These are phyloP conservation scores for Toxostoma redivivum DNA, from an alignment of 2,113 vertebrate genomes.

Conservation along the genomic window DNA sequence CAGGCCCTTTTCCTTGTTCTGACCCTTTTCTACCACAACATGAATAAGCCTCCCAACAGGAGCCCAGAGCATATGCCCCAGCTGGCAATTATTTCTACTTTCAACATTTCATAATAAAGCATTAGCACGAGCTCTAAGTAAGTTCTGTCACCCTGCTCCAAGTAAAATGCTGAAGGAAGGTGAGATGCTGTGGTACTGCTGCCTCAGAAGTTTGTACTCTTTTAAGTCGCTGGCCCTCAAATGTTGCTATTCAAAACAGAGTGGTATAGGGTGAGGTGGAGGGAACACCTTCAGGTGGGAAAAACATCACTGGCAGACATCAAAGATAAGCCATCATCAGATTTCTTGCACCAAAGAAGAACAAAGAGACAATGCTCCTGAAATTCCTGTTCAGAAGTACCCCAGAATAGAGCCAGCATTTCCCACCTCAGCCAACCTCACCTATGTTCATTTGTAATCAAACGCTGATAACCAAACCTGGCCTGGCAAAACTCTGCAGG, in stretches of 20 bases:
- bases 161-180: background rate
- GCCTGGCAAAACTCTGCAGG: background rate
- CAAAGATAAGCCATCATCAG: conserved; percentile 42
- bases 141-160: background rate
- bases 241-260: conserved; percentile 15
- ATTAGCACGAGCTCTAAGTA: background rate
- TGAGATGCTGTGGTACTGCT: background rate
- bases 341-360: conserved; percentile 33
- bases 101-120: background rate
- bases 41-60: background rate
- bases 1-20: background rate
- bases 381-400: conserved; percentile 52
- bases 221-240: background rate
- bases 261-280: background rate
- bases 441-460: conserved; percentile 39
- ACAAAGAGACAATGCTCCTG: conserved; percentile 36
- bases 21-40: background rate
- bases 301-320: conserved; percentile 44
- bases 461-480: conserved; percentile 14
- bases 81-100: background rate
- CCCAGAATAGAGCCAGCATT: conserved; percentile 29
- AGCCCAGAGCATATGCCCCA: background rate
- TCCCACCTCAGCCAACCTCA: conserved; percentile 42
- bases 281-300: conserved; percentile 40
- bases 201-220: background rate